Percentiles rank a stretch among this genome's conserved stretches.
phyloP scores from a whole-genome alignment of 2,113 vertebrate genomes.

The Protomyctophum bolini region DNA sequence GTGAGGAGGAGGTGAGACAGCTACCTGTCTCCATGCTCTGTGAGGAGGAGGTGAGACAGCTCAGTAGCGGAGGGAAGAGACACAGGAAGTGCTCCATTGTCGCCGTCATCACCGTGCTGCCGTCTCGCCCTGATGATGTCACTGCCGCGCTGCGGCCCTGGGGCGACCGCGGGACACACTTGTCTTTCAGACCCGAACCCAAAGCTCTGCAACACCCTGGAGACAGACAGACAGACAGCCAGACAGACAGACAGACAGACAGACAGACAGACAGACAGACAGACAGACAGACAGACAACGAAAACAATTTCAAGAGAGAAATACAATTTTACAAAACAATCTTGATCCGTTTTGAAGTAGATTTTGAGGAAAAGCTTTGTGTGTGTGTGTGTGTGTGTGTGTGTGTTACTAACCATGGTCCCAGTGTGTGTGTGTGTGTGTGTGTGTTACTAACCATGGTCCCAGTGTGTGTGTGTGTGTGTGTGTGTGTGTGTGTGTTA shows the following conservation, averaged over 20 bases:
- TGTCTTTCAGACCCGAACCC: conserved; percentile 73
- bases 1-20: neutral
- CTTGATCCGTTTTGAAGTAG: neutral
- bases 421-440: neutral
- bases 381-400: conserved; percentile 8
- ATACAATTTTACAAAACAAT: neutral
- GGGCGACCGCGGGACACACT: conserved; percentile 56
- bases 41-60: conserved; percentile 22
- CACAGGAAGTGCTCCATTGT: conserved; percentile 65
- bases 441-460: no score
- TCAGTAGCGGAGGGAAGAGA: conserved; percentile 62
- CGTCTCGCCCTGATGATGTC: conserved; percentile 4
- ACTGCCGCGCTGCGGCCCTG: neutral
- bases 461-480: neutral
- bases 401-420: no score
- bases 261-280: neutral
- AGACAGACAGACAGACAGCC: neutral
- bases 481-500: neutral
- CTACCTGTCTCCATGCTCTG: conserved; percentile 36
- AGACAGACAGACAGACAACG: neutral
- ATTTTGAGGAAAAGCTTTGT: neutral
- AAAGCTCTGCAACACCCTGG: conserved; percentile 71
- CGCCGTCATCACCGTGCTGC: conserved; percentile 39
- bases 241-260: conserved; percentile 17
- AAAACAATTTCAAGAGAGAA: neutral